Conservation (phyloP, 2,797 vertebrate genomes). For the Benthosema pterotum region DNA sequence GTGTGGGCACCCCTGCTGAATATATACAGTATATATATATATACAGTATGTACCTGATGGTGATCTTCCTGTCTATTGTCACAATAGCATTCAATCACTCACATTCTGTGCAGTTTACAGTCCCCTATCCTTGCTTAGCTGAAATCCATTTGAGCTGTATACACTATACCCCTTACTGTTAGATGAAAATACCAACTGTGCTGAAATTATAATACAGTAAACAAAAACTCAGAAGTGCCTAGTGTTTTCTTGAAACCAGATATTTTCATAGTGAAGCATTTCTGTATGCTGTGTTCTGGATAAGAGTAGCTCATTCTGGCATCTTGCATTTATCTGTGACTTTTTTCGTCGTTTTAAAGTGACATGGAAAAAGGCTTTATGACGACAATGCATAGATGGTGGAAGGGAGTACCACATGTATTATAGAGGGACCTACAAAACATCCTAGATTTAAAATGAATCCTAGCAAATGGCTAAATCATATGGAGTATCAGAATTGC, state of each 20-base stretch:
- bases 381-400: neutral
- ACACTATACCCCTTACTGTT: slow-evolving; percentile 29
- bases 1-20: too few relatives aligned
- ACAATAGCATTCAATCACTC: slow-evolving; percentile 23
- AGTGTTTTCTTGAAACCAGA: slow-evolving; percentile 16
- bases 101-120: slow-evolving; percentile 14
- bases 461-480: neutral
- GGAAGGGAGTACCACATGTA: neutral
- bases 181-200: slow-evolving; percentile 50
- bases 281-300: slow-evolving; percentile 8
- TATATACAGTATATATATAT: too few relatives aligned
- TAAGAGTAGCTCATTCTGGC: neutral
- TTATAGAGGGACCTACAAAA: neutral
- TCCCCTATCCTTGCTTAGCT: slow-evolving; percentile 42
- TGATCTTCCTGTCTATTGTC: slow-evolving; percentile 14
- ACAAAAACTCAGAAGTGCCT: slow-evolving; percentile 30
- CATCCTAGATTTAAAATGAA: neutral
- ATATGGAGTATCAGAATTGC: slow-evolving; percentile 11
- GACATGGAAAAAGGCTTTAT: slow-evolving; percentile 1
- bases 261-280: slow-evolving; percentile 17
- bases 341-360: slow-evolving; percentile 5
- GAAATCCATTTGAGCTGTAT: slow-evolving; percentile 44
- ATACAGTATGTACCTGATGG: slow-evolving; percentile 38
- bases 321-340: neutral
- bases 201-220: slow-evolving; percentile 42